Percentiles rank a stretch among this genome's conserved stretches.
Conservation (phyloP, 53 echinoderm and acorn worm genomes). For the Zoroaster sp. region DNA sequence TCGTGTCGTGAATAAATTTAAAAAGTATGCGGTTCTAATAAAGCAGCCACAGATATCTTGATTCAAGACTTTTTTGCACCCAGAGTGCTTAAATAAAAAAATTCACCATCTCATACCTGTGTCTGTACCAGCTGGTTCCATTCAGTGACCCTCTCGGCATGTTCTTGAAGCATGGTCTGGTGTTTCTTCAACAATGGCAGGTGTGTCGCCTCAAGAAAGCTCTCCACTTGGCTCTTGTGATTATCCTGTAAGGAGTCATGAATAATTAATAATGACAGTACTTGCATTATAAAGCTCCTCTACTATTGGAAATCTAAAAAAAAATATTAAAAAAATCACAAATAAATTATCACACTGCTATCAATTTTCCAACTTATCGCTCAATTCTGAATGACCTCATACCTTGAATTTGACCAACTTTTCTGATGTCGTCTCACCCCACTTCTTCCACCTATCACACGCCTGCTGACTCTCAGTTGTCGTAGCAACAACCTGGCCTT, state of each 20-base stretch:
- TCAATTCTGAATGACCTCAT: neutral
- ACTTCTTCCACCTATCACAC: constrained; percentile 48
- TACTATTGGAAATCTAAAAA: neutral
- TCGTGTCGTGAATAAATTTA: no score
- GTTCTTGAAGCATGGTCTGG: constrained; percentile 35
- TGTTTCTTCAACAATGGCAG: constrained; percentile 51
- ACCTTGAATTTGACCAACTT: constrained; percentile 60
- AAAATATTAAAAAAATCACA: neutral
- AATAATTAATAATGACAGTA: neutral
- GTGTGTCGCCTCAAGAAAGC: constrained; percentile 51
- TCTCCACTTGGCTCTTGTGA: constrained; percentile 16
- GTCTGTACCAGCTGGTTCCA: constrained; percentile 34
- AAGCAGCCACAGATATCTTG: no score
- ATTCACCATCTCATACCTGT: constrained; percentile 63
- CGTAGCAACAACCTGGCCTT: constrained; percentile 40
- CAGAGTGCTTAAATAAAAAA: no score
- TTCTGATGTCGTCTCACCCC: constrained; percentile 1
- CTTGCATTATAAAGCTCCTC: neutral
- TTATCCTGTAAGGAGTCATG: neutral
- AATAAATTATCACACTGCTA: neutral
- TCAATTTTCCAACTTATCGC: neutral
- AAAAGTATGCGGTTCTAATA: no score
- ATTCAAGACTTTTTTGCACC: no score
- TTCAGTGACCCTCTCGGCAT: constrained; percentile 39
- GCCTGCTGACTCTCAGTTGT: constrained; percentile 22